Percentiles rank a stretch among this genome's conserved stretches.
Evolutionary conservation across 2,888 invertebrate genomes (phyloP).

Genomic region (Lochmaea crataegi): DNA sequence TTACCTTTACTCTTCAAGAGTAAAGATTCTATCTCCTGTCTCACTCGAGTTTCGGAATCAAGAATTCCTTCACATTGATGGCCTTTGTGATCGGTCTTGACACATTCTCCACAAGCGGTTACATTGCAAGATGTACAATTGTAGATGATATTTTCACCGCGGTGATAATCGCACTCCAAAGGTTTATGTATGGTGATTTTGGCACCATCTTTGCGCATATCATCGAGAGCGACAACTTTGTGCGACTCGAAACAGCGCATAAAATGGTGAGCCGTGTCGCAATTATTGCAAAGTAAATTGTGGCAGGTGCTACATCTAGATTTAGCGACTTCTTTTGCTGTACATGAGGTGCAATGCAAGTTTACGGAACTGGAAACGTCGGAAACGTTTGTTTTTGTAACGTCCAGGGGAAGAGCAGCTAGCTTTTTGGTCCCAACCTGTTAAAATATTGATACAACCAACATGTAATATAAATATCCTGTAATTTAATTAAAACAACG

Average conservation of each 20-base stretch:
- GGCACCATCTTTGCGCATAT: slow-evolving; percentile 80
- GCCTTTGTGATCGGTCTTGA: slow-evolving; percentile 84
- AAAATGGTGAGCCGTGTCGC: slow-evolving; percentile 94
- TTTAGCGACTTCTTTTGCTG: slow-evolving; percentile 93
- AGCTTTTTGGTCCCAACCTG: slow-evolving; percentile 82
- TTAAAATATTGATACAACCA: slow-evolving; percentile 19
- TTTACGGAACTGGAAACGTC: slow-evolving; percentile 79
- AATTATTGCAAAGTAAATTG: slow-evolving; percentile 92
- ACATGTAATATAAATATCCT: too few relatives aligned
- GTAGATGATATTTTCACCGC: slow-evolving; percentile 85
- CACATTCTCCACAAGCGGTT: slow-evolving; percentile 89
- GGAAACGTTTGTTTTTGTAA: slow-evolving; percentile 85
- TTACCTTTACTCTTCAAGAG: slow-evolving; percentile 82
- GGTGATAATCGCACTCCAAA: slow-evolving; percentile 84
- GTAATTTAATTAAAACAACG: too few relatives aligned
- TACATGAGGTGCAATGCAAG: slow-evolving; percentile 91
- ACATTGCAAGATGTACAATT: slow-evolving; percentile 90
- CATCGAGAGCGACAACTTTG: slow-evolving; percentile 89
- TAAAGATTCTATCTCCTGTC: slow-evolving; percentile 80
- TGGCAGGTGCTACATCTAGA: slow-evolving; percentile 96
- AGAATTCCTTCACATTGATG: slow-evolving; percentile 87
- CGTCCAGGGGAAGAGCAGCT: slow-evolving; percentile 85
- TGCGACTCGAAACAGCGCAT: slow-evolving; percentile 98
- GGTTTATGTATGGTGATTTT: slow-evolving; percentile 90
- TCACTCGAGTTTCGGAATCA: slow-evolving; percentile 80